phyloP scores from a whole-genome alignment of 2,888 invertebrate species.

The Chirona hameri region DNA sequence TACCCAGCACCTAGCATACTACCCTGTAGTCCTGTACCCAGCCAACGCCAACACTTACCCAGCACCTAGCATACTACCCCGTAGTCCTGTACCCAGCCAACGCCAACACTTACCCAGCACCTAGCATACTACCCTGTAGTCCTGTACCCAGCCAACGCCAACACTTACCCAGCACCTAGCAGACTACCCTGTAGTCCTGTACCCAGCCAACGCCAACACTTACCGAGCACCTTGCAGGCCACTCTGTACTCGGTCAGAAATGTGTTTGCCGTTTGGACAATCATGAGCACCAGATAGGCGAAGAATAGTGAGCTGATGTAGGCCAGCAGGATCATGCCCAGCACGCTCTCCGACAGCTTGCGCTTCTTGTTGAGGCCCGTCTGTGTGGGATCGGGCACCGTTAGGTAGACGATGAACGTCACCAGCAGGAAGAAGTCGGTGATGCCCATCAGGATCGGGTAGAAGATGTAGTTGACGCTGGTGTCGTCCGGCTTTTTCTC shows the following conservation, averaged over 20 bases:
- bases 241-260: background rate
- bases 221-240: slow-evolving; percentile 2
- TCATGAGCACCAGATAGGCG: slow-evolving; percentile 39
- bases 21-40: no score
- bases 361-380: slow-evolving; percentile 40
- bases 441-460: slow-evolving; percentile 39
- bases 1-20: no score
- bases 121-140: no score
- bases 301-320: slow-evolving; percentile 40
- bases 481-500: background rate
- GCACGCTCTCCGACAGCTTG: slow-evolving; percentile 38
- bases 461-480: slow-evolving; percentile 34
- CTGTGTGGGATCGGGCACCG: slow-evolving; percentile 40
- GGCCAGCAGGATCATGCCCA: slow-evolving; percentile 39
- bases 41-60: no score
- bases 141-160: no score
- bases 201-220: background rate
- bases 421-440: slow-evolving; percentile 39
- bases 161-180: no score
- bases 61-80: no score
- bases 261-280: slow-evolving; percentile 37
- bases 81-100: no score
- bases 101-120: no score
- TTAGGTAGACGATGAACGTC: slow-evolving; percentile 40
- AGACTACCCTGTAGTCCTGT: no score